A percentile compares a stretch with the other conserved stretches of the same genome.
These are phyloP conservation scores for Varanus komodoensis DNA, from an alignment of 2,113 vertebrate genomes.

Conservation along the genomic window DNA sequence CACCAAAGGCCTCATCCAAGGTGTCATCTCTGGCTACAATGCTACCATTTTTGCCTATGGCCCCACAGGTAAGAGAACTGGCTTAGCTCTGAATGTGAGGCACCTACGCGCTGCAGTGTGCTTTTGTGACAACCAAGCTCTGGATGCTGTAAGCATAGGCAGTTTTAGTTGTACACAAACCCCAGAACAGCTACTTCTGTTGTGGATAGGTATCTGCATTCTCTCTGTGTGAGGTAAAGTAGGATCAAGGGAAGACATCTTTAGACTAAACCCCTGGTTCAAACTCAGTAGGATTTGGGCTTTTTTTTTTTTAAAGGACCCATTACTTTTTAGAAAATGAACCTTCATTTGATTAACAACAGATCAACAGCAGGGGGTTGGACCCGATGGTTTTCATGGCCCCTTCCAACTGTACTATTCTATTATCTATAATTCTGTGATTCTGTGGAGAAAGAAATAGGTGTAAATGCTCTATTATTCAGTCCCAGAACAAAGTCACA, in stretches of 20 bases:
- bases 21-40: slow-evolving; percentile 90
- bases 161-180: neutral
- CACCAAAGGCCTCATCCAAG: slow-evolving; percentile 87
- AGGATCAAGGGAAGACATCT: neutral
- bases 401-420: no score
- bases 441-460: neutral
- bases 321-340: neutral
- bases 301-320: no score
- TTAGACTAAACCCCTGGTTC: neutral
- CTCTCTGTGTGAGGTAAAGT: neutral
- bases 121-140: neutral
- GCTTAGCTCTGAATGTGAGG: neutral
- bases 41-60: slow-evolving; percentile 93
- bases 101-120: neutral
- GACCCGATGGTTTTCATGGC: no score
- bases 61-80: slow-evolving; percentile 84
- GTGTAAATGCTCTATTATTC: neutral
- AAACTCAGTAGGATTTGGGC: neutral
- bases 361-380: neutral
- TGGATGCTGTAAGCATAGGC: neutral
- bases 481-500: neutral
- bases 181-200: neutral
- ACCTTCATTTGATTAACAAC: neutral
- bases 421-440: no score
- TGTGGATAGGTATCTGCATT: neutral